phyloP scores from a whole-genome alignment of 1,140 invertebrate genomes.

The Tyrophagus putrescentiae region DNA sequence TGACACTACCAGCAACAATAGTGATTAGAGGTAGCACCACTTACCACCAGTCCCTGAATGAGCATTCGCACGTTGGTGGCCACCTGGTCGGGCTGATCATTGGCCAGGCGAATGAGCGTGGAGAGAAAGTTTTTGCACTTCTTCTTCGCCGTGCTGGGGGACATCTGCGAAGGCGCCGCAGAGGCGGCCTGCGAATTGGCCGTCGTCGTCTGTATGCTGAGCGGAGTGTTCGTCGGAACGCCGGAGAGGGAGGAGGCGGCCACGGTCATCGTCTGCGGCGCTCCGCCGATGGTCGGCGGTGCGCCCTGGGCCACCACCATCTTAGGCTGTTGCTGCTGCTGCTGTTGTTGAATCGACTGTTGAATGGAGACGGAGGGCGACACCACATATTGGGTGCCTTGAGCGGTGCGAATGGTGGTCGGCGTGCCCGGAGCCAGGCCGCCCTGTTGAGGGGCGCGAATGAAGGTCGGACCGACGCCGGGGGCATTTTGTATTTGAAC shows the following conservation, averaged over 20 bases:
- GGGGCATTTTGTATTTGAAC: too few species aligned
- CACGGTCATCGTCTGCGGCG: conserved; percentile 23
- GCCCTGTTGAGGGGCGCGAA: too few species aligned
- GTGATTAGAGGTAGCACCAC: conserved; percentile 27
- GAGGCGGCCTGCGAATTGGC: conserved; percentile 23
- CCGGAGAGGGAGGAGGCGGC: conserved; percentile 30
- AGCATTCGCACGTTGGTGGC: conserved; percentile 81
- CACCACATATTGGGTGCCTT: too few species aligned
- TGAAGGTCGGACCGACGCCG: too few species aligned
- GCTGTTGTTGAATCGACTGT: conserved; percentile 21
- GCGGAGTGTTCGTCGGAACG: conserved; percentile 20
- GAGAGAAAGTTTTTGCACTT: conserved; percentile 97
- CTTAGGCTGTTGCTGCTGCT: conserved; percentile 23
- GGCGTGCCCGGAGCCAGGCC: too few species aligned
- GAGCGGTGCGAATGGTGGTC: too few species aligned
- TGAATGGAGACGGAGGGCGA: conserved; percentile 29
- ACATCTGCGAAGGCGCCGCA: conserved; percentile 31
- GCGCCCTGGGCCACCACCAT: too few species aligned
- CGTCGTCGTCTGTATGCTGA: conserved; percentile 26
- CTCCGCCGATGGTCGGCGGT: too few species aligned
- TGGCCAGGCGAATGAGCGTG: conserved; percentile 83
- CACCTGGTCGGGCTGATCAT: conserved; percentile 78
- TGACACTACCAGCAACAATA: too few species aligned
- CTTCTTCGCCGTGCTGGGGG: conserved; percentile 75
- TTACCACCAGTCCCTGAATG: conserved; percentile 79